phyloP scores from a whole-genome alignment of 1,140 invertebrate species.

The Drosophila repleta region DNA sequence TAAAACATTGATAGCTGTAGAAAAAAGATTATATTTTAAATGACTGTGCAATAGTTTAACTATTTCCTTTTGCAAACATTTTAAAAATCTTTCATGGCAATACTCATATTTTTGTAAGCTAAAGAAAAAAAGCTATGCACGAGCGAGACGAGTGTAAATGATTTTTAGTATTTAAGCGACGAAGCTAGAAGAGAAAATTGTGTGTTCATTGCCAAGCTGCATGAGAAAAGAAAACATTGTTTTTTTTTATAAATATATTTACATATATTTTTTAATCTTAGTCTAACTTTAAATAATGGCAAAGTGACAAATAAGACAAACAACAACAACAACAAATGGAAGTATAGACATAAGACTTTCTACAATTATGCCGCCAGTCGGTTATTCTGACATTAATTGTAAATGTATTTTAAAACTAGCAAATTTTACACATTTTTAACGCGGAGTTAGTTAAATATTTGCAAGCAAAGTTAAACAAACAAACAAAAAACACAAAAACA shows the following conservation, averaged over 20 bases:
- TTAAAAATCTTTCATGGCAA: constrained; percentile 30
- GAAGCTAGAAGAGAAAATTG: constrained; percentile 34
- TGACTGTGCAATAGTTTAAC: constrained; percentile 46
- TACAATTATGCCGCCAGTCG: constrained; percentile 53
- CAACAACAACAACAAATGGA: constrained; percentile 36
- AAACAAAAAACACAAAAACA: constrained; percentile 4
- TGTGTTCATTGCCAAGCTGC: constrained; percentile 53
- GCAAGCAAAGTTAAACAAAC: constrained; percentile 20
- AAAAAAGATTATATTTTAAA: constrained; percentile 16
- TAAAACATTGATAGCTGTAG: constrained; percentile 37
- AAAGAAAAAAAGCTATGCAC: constrained; percentile 32
- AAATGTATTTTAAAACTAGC: constrained; percentile 65
- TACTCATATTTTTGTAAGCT: constrained; percentile 38
- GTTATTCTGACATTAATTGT: constrained; percentile 58
- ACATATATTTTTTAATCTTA: constrained; percentile 46
- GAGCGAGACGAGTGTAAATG: constrained; percentile 33
- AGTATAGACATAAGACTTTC: constrained; percentile 66
- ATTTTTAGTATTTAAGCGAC: constrained; percentile 60
- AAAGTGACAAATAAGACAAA: constrained; percentile 18
- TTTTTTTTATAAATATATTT: background rate
- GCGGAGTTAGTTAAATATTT: constrained; percentile 79
- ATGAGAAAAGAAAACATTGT: constrained; percentile 26
- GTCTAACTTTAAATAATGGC: constrained; percentile 65
- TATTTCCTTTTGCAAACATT: background rate
- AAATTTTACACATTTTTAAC: constrained; percentile 77